These are phyloP conservation scores for Enteromius unitaeniatus DNA, from an alignment of 2,797 vertebrate genomes.

Conservation along the genomic window DNA sequence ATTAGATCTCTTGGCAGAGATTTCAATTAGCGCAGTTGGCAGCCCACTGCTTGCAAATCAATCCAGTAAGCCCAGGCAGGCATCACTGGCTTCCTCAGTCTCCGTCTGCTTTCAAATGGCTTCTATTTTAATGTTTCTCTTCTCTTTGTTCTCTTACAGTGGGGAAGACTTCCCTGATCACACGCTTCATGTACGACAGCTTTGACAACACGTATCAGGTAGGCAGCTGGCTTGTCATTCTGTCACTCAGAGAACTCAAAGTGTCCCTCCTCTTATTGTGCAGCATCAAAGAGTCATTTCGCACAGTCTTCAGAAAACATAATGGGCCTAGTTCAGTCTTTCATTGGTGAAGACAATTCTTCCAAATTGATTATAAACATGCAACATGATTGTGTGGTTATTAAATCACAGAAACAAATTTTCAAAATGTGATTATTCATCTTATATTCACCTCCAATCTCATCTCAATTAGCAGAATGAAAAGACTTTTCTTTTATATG, in stretches of 20 bases:
- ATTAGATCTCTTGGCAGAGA: constrained; percentile 69
- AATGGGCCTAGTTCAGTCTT: constrained; percentile 24
- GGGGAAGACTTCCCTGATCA: constrained; percentile 86
- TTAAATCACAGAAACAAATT: constrained; percentile 8
- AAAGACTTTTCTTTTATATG: neutral
- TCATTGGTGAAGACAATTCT: constrained; percentile 29
- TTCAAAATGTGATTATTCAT: neutral
- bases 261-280: constrained; percentile 29
- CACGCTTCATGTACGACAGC: constrained; percentile 87
- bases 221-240: constrained; percentile 43
- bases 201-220: constrained; percentile 88
- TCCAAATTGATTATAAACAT: constrained; percentile 11
- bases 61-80: constrained; percentile 36
- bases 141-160: constrained; percentile 78
- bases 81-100: constrained; percentile 33
- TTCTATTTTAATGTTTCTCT: constrained; percentile 59
- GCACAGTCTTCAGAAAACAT: constrained; percentile 18
- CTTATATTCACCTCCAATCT: neutral
- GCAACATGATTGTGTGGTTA: constrained; percentile 17
- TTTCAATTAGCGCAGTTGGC: constrained; percentile 57
- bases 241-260: constrained; percentile 39
- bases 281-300: constrained; percentile 29
- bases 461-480: neutral
- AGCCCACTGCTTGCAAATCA: constrained; percentile 39
- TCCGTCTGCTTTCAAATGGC: constrained; percentile 44